Evolutionary conservation across 2,888 invertebrate genomes (phyloP).

Genomic region (Drosophila engyochracea): DNA sequence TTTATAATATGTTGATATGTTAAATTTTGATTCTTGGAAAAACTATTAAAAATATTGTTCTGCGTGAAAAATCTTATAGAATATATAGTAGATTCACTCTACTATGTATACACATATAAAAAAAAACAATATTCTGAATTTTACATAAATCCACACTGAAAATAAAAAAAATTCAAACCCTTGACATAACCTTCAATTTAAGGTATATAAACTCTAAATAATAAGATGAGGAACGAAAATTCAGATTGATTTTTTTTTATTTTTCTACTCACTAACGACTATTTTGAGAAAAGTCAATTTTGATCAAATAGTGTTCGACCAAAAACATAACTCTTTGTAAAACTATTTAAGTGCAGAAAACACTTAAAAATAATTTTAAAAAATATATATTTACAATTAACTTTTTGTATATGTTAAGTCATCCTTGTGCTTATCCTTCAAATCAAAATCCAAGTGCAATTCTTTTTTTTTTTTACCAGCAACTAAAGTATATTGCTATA

Average conservation of each 20-base stretch:
- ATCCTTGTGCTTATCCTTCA: neutral
- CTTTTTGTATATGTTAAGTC: neutral
- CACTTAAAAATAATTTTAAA: neutral
- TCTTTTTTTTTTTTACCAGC: neutral
- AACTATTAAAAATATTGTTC: neutral
- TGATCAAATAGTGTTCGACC: neutral
- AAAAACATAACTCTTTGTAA: neutral
- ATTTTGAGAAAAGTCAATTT: neutral
- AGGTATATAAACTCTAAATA: neutral
- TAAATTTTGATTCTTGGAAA: neutral
- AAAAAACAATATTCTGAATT: neutral
- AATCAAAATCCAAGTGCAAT: neutral
- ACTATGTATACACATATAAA: too few species aligned
- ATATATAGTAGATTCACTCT: too few species aligned
- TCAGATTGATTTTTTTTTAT: neutral
- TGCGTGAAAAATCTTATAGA: neutral
- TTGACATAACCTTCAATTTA: neutral
- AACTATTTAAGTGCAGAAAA: neutral
- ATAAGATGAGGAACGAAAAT: neutral
- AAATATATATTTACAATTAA: neutral
- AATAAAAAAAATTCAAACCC: neutral
- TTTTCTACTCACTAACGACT: neutral
- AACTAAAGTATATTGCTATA: neutral
- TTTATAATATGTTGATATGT: neutral
- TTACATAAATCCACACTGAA: neutral